Base-by-base conservation (phyloP, 2,797 vertebrate genomes). In the Aphelocoma californica region DNA sequence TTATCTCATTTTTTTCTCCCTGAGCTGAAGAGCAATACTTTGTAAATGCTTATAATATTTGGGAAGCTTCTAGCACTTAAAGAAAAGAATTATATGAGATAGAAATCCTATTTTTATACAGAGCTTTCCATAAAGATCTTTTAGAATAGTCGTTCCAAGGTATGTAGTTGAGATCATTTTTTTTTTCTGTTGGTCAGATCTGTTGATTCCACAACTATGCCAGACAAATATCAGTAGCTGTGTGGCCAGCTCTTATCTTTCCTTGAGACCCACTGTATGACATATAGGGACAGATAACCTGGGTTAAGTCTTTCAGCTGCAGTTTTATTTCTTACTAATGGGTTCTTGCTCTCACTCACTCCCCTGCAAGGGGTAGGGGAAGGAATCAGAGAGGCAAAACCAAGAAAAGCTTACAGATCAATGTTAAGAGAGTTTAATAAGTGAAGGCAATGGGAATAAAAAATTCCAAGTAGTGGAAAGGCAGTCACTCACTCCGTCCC, bases 281-380 rank as follows among this genome's bases (percentile, higher is more conserved):
- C 40, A 64, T 32, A 13, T 0, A 79, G 61, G 16, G 19, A 53
- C 45, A 61, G 44, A 67, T 50, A 77, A 80, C 9, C 32, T 70
- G 12, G 4, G 5, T 54, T 82, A 92, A 70, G 12, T 74, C 42
- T 80, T 78, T 69, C 32, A 74, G 45, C 23, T 90, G 18, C 20
- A 42, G 15, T 73, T 91, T 86, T 65, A 3, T 67, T 87, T 73
- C 51, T 67, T 70, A 24, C 11, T 80, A 8, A n/a, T 28, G 8
- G 9, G 7, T 71, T 88, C 45, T 86, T 74, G 47, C 0, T 1
- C 17, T 90, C 31, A 11, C 7, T 67, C 12, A 7, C 17, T 71
- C 20, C n/a, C 7, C 14, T 74, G 25, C 1, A 1, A 28, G 31
- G 19, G 2, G 1, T 42, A 12, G 14, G 4, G 14, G 17, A 61